Base-by-base conservation (phyloP, 2,888 invertebrate species). In the Rambutsinella grinnellia region DNA sequence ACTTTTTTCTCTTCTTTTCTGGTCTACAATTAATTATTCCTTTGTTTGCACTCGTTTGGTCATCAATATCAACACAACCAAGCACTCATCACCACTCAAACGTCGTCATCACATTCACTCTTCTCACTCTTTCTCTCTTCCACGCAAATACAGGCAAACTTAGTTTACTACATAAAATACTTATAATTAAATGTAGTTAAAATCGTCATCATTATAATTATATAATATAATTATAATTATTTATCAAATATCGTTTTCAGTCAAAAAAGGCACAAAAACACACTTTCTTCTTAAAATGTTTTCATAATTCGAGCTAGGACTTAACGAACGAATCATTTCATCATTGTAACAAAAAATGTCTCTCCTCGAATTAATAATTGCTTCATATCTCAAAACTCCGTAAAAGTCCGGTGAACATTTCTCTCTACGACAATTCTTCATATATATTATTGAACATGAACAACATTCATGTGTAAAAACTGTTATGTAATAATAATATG, bases 1-100 rank as follows among this genome's bases (percentile, higher is more conserved):
- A 36, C 5, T 36, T 36, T 13, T 36, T 36, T 36, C 13, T 36
- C 36, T 36, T 36, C 13, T 36, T 36, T 36, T 13, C 36, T 36
- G 36, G 36, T 36, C 13, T 36, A 36, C 13, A 36, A 36, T 36
- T 36, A 36, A 21, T 51, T 51, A n/a, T n/a, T n/a, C n/a, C n/a
- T n/a, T n/a, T n/a, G 23, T 54, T 54, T 54, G 54, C 54, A 54
- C 54, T 54, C 54, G 21, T 54, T 49, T 49, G 13, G 13, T n/a
- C 17, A 49, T n/a, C 49, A 49, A 8, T 49, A n/a, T 49, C n/a
- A 36, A 36, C 36, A 36, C 36, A 36, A 36, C 6, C 36, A 36
- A 36, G 36, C 36, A 13, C 36, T 5, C 36, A 13, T 13, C 5
- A 36, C 5, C 36, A 36, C 36, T n/a, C n/a, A n/a, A n/a, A n/a